Percentiles rank a stretch among this genome's conserved stretches.
Conservation (phyloP, 1,140 invertebrate species). For the Dryas iulia region DNA sequence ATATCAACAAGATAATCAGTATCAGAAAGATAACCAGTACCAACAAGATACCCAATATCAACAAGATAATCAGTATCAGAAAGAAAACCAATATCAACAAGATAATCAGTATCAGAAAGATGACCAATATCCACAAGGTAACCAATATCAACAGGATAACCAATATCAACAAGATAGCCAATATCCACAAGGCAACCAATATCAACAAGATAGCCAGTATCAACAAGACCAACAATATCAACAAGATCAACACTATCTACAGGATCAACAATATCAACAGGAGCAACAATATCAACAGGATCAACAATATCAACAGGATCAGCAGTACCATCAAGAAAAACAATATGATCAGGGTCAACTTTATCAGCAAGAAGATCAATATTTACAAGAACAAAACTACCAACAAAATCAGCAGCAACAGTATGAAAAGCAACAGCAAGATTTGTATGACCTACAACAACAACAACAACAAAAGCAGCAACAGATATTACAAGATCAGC, state of each 20-base stretch:
- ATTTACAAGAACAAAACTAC: conserved; percentile 32
- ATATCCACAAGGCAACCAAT: conserved; percentile 11
- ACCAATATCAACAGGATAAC: conserved; percentile 41
- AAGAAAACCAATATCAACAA: conserved; percentile 39
- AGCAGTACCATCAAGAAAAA: conserved; percentile 40
- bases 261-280: conserved; percentile 65
- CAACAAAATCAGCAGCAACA: conserved; percentile 39
- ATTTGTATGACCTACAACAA: conserved; percentile 33
- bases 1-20: conserved; percentile 69
- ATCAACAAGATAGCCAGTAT: conserved; percentile 40
- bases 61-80: conserved; percentile 39
- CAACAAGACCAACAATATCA: conserved; percentile 29
- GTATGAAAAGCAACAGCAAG: conserved; percentile 41
- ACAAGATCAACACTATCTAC: conserved; percentile 29
- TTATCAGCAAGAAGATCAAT: conserved; percentile 70
- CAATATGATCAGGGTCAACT: conserved; percentile 20
- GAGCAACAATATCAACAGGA: conserved; percentile 36
- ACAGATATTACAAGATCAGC: conserved; percentile 43
- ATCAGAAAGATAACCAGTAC: conserved; percentile 32
- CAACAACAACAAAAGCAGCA: conserved; percentile 44
- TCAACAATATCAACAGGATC: conserved; percentile 37
- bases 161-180: conserved; percentile 53
- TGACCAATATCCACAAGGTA: conserved; percentile 39
- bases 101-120: conserved; percentile 46
- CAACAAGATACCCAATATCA: conserved; percentile 38